These are phyloP conservation scores for Ictalurus punctatus DNA, from an alignment of 2,113 vertebrate species.

Conservation along the genomic window DNA sequence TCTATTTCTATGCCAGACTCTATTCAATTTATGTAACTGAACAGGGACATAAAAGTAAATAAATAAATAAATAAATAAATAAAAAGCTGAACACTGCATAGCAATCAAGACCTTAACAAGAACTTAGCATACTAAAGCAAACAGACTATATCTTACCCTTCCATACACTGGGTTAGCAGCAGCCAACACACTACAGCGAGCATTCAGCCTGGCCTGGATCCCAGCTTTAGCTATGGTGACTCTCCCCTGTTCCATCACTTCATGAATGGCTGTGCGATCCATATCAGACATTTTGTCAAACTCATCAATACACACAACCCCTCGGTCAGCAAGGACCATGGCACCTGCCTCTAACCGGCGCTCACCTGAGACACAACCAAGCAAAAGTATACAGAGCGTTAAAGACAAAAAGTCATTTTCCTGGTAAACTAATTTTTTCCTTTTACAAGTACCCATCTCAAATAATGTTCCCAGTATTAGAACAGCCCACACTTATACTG, in stretches of 20 bases:
- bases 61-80: not conserved
- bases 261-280: slow-evolving; percentile 57
- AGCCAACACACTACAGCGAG: slow-evolving; percentile 67
- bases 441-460: not conserved
- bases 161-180: slow-evolving; percentile 64
- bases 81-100: not conserved
- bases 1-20: not conserved
- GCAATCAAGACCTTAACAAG: not conserved
- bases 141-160: slow-evolving; percentile 42
- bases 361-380: slow-evolving; percentile 17
- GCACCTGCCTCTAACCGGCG: slow-evolving; percentile 53
- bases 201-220: slow-evolving; percentile 65
- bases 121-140: not conserved
- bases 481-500: not conserved
- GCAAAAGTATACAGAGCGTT: not conserved
- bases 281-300: slow-evolving; percentile 68
- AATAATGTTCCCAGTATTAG: not conserved
- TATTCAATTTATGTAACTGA: not conserved
- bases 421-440: too few relatives aligned
- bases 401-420: not conserved
- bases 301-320: slow-evolving; percentile 57
- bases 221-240: slow-evolving; percentile 67
- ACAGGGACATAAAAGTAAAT: too few relatives aligned
- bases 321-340: slow-evolving; percentile 58
- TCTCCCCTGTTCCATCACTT: slow-evolving; percentile 64